Percentiles rank a stretch among this genome's conserved stretches.
These are phyloP conservation scores for Hiodon alosoides DNA, from an alignment of 2,113 vertebrate species.

Conservation along the genomic window DNA sequence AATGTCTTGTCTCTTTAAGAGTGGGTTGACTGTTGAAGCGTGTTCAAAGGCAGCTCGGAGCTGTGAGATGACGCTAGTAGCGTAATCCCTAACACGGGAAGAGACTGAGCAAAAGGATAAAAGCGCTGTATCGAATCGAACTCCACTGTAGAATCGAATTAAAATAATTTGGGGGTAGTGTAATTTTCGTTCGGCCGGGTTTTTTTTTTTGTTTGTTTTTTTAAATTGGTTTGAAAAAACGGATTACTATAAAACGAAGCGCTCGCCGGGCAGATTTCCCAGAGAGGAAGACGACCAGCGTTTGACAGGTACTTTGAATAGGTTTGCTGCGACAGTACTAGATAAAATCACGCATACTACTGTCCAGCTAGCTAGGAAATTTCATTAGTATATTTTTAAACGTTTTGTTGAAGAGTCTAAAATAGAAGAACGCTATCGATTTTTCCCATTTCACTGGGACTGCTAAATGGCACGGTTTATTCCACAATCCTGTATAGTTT, in stretches of 20 bases:
- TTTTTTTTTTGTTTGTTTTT: too few relatives aligned
- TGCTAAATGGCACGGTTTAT: not conserved
- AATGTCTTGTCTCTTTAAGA: constrained; percentile 53
- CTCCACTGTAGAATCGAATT: not conserved
- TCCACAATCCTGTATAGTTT: not conserved
- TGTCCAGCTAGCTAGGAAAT: not conserved
- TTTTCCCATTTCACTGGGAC: too few relatives aligned
- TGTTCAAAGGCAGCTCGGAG: constrained; percentile 34
- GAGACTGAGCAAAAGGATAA: constrained; percentile 6
- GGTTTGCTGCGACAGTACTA: not conserved
- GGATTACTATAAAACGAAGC: not conserved
- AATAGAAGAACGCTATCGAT: too few relatives aligned
- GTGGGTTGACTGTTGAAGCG: constrained; percentile 41
- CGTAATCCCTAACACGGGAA: constrained; percentile 25
- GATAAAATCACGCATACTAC: not conserved
- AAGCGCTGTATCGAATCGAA: not conserved
- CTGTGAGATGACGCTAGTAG: constrained; percentile 33
- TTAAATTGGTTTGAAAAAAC: not conserved
- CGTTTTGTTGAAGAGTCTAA: too few relatives aligned
- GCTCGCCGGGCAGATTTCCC: not conserved
- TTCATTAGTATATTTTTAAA: too few relatives aligned
- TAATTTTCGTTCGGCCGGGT: too few relatives aligned
- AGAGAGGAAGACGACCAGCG: not conserved
- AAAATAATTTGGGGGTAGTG: not conserved
- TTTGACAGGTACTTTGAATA: constrained; percentile 14